Percentiles rank a stretch among this genome's conserved stretches.
These are phyloP conservation scores for Pachydiplax longipennis DNA, from an alignment of 2,888 invertebrate species.

Conservation along the genomic window DNA sequence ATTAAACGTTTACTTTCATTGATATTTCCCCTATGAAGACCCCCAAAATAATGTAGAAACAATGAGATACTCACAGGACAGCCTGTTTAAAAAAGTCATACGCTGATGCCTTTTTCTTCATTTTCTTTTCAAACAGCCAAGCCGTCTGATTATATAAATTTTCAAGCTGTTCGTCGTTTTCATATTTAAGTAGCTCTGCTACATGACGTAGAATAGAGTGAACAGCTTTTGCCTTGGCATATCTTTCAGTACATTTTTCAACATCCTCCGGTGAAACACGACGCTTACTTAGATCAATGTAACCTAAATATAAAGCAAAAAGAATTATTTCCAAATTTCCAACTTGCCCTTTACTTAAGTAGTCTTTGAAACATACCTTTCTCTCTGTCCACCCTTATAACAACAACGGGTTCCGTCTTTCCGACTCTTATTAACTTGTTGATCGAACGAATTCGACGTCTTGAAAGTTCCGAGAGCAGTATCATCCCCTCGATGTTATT, in stretches of 20 bases:
- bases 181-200: slow-evolving; percentile 91
- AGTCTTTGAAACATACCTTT: slow-evolving; percentile 73
- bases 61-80: slow-evolving; percentile 76
- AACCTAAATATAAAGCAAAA: slow-evolving; percentile 68
- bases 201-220: slow-evolving; percentile 98
- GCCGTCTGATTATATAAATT: slow-evolving; percentile 96
- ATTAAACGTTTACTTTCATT: too few species aligned
- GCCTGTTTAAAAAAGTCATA: slow-evolving; percentile 99
- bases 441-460: slow-evolving; percentile 98
- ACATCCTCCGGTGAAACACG: slow-evolving; percentile 98
- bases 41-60: too few species aligned
- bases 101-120: slow-evolving; percentile 91
- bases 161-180: slow-evolving; percentile 90
- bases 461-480: slow-evolving; percentile 93
- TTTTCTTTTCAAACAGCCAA: slow-evolving; percentile 98
- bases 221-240: slow-evolving; percentile 97
- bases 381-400: slow-evolving; percentile 98
- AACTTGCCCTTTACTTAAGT: neutral
- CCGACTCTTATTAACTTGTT: slow-evolving; percentile 99
- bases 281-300: slow-evolving; percentile 99
- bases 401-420: slow-evolving; percentile 98
- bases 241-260: slow-evolving; percentile 97
- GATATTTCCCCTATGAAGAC: too few species aligned
- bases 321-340: neutral
- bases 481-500: slow-evolving; percentile 99